These are phyloP conservation scores for Tenodera sinensis DNA, from an alignment of 2,888 invertebrate genomes.

Conservation along the genomic window DNA sequence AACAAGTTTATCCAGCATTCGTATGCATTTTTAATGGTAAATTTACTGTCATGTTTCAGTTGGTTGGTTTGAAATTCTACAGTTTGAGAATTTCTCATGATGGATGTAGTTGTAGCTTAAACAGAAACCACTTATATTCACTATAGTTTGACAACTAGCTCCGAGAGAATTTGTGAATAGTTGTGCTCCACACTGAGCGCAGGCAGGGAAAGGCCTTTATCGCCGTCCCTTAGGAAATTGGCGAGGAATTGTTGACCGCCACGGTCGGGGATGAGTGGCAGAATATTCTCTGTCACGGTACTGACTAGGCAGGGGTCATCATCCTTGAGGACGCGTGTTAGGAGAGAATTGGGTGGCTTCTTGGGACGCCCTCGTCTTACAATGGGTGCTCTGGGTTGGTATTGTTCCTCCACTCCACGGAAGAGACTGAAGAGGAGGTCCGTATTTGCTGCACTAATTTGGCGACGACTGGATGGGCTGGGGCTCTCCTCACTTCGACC, in stretches of 20 bases:
- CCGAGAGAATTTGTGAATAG: slow-evolving; percentile 50
- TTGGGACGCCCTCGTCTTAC: slow-evolving; percentile 38
- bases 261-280: slow-evolving; percentile 42
- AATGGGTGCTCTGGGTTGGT: slow-evolving; percentile 34
- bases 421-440: slow-evolving; percentile 51
- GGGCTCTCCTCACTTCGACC: not conserved
- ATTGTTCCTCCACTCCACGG: slow-evolving; percentile 43
- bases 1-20: too few species aligned
- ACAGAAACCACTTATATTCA: not conserved
- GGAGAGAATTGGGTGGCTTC: slow-evolving; percentile 28
- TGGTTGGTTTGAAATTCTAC: too few species aligned
- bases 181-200: slow-evolving; percentile 47
- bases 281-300: slow-evolving; percentile 43
- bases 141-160: slow-evolving; percentile 47
- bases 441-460: slow-evolving; percentile 42
- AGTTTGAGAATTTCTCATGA: too few species aligned
- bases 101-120: not conserved
- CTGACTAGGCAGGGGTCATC: slow-evolving; percentile 49
- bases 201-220: slow-evolving; percentile 44
- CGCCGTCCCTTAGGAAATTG: slow-evolving; percentile 38
- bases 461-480: not conserved
- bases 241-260: slow-evolving; percentile 1
- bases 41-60: too few species aligned
- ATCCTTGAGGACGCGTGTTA: slow-evolving; percentile 36
- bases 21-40: too few species aligned